Base-by-base conservation (phyloP, 2,888 invertebrate species). In the Sericinus montela region DNA sequence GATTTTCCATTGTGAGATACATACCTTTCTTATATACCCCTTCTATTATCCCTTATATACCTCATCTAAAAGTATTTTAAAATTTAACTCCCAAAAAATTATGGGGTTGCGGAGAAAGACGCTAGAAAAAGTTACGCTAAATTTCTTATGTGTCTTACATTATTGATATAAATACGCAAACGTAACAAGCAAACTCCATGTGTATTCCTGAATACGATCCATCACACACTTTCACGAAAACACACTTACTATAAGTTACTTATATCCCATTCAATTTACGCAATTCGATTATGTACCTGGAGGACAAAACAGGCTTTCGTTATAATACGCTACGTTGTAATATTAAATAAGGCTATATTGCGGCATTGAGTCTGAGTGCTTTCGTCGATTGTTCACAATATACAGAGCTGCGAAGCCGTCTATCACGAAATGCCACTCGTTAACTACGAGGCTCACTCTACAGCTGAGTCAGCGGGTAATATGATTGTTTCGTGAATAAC, bases 281-380 rank as follows among this genome's bases (percentile, higher is more conserved):
- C 3, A 30, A 37, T 42, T 37, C 11, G 15, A 30, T 25, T 32
- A 37, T 48, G 37, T 55, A 51, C 53, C 45, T 35, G 23, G 16
- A 42, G 15, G 30, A 36, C 48, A 41, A 42, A 48, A 42, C 38
- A 28, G 19, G 13, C 16, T 10, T 47, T 16, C 29, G 40, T 41
- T 39, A 28, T 36, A 23, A 10, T 14, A 37, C 34, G 14, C 34
- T 32, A 23, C 38, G 37, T 38, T 43, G 34, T 49, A 28, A 35
- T 44, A 49, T 44, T 49, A 34, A 39, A 44, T 49, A 39, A 49
- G 44, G 35, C 44, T 19, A 47, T 15, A 49, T 44, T 49, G 45
- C 45, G 29, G 34, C 28, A 41, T 44, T 23, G 40, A 39, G 30
- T 29, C 25, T 32, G 36, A 42, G 45, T 50, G 40, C 37, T 45